These are phyloP conservation scores for Amphiprion clarkii DNA, from an alignment of 2,797 vertebrate species.

Conservation along the genomic window DNA sequence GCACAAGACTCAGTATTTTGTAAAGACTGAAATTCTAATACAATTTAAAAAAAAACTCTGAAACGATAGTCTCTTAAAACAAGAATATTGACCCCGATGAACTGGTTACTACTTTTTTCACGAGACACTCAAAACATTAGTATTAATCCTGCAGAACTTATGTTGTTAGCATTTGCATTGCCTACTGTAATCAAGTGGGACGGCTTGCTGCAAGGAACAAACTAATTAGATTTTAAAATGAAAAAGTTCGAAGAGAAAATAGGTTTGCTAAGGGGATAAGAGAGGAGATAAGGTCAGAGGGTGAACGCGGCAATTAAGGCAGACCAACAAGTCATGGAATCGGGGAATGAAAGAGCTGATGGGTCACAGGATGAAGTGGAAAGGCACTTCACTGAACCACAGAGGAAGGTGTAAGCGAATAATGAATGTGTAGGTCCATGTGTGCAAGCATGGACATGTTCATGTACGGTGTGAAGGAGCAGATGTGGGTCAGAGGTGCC, in stretches of 20 bases:
- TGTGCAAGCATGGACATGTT: background rate
- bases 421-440: background rate
- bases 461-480: slow-evolving; percentile 24
- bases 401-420: slow-evolving; percentile 30
- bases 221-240: slow-evolving; percentile 5
- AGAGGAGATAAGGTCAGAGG: slow-evolving; percentile 16
- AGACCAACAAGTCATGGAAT: slow-evolving; percentile 21
- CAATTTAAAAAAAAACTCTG: background rate
- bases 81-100: background rate
- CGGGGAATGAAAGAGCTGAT: slow-evolving; percentile 29
- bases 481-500: slow-evolving; percentile 50
- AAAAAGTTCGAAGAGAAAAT: slow-evolving; percentile 2
- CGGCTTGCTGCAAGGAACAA: background rate
- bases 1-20: background rate
- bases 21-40: background rate
- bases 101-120: slow-evolving; percentile 2
- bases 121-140: background rate
- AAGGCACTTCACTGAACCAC: slow-evolving; percentile 37
- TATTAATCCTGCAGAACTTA: background rate
- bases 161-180: background rate
- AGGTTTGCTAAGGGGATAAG: background rate
- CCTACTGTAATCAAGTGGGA: background rate
- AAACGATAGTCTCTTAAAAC: too few species aligned
- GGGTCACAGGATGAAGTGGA: slow-evolving; percentile 29
- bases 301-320: slow-evolving; percentile 10